Evolutionary conservation across 2,797 vertebrate genomes (phyloP).

Genomic region (Apogon talboti): DNA sequence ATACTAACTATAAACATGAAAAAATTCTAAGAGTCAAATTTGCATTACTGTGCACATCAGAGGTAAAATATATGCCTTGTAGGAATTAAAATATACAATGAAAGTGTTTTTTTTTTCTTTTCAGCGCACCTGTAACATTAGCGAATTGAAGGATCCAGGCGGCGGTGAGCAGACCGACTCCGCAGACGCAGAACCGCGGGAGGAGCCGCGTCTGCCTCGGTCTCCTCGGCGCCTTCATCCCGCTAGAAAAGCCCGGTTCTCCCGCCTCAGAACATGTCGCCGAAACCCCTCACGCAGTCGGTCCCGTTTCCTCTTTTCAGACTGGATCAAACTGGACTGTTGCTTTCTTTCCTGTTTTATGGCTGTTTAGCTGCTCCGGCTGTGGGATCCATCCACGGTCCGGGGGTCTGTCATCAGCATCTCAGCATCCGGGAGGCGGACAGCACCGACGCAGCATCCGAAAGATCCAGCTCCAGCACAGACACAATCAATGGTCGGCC

Average conservation of each 20-base stretch:
- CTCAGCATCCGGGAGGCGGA: slow-evolving; percentile 27
- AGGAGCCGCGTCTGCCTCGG: slow-evolving; percentile 77
- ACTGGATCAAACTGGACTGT: slow-evolving; percentile 16
- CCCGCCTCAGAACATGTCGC: slow-evolving; percentile 77
- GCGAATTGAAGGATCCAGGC: slow-evolving; percentile 68
- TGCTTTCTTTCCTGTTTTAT: slow-evolving; percentile 18
- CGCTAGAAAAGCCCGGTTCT: slow-evolving; percentile 48
- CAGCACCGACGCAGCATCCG: slow-evolving; percentile 37
- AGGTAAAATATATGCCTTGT: not conserved
- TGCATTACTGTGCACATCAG: not conserved
- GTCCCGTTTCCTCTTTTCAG: slow-evolving; percentile 15
- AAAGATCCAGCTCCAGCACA: slow-evolving; percentile 6
- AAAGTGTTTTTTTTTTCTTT: rapidly evolving
- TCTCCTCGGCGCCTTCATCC: slow-evolving; percentile 80
- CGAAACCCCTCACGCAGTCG: slow-evolving; percentile 11
- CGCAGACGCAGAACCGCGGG: slow-evolving; percentile 77
- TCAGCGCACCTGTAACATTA: slow-evolving; percentile 76
- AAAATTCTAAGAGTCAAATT: not conserved
- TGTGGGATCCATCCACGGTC: slow-evolving; percentile 37
- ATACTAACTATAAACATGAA: not conserved
- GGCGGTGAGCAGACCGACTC: slow-evolving; percentile 73
- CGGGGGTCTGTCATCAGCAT: slow-evolving; percentile 42
- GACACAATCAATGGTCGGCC: slow-evolving; percentile 8
- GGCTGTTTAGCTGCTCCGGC: slow-evolving; percentile 6
- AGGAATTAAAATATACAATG: not conserved